phyloP scores from a whole-genome alignment of 2,888 invertebrate genomes.

The Argyresthia albistria region DNA sequence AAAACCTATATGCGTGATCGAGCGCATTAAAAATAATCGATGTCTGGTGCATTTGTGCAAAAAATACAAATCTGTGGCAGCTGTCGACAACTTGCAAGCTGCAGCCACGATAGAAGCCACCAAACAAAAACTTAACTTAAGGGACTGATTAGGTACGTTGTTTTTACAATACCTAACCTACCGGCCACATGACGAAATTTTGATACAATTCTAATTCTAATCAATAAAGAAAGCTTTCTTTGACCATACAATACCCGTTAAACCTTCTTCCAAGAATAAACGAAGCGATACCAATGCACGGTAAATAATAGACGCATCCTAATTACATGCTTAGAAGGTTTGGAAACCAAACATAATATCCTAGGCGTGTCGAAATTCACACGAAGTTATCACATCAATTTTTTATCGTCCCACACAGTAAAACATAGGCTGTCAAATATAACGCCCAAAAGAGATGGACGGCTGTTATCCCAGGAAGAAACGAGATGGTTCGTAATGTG shows the following conservation, averaged over 20 bases:
- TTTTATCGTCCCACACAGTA: neutral
- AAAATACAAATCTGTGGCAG: conserved; percentile 25
- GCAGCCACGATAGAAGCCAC: neutral
- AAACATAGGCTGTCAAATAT: neutral
- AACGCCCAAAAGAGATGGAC: neutral
- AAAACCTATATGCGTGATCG: neutral
- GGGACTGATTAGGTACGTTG: no score
- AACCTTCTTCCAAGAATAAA: no score
- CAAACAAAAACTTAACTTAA: no score
- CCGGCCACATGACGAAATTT: neutral
- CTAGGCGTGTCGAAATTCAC: no score
- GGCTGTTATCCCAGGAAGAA: neutral
- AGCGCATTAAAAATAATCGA: conserved; percentile 30
- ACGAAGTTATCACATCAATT: neutral
- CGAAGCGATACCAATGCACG: no score
- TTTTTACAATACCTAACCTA: no score
- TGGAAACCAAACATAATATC: no score
- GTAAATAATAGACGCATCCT: no score
- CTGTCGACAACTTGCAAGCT: neutral
- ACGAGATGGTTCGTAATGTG: neutral
- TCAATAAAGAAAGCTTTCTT: no score
- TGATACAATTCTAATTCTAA: neutral
- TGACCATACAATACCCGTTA: no score
- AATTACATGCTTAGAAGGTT: no score
- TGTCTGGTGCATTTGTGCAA: conserved; percentile 32